Evolutionary conservation across 37 sponge, comb jelly and placozoan genomes (phyloP), one percentile per base, ranked within the genome.

Genomic region (Theonella swinhoei): DNA sequence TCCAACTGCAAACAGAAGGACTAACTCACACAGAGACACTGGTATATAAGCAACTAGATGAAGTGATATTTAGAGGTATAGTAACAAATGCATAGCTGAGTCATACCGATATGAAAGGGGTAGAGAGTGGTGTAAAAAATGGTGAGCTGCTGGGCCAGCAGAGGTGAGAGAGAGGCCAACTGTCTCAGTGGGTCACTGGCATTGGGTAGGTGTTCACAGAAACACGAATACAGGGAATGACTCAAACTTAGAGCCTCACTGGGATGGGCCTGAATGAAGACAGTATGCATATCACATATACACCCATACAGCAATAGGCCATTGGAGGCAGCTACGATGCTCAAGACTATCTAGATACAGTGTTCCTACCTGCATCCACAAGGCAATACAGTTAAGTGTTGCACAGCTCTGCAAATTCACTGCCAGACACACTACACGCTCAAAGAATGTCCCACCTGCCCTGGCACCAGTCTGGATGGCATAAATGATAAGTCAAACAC

Each of bases 351-450:
- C n/a, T n/a, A n/a, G n/a, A n/a, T n/a, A n/a, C n/a, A n/a, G n/a
- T n/a, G n/a, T n/a, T n/a, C n/a, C n/a, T 1, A 93, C 93, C 86
- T 72, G 76, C 90, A 93, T 89, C 93, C 93, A 93, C 42, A 78
- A 33, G 37, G 93, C 80, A 1, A 68, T 65, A 43, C 82, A 85
- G 33, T 73, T 35, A n/a, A 93, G 80, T 19, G 82, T 58, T 2
- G 62, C 3, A 4, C 54, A 30, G 60, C 64, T 81, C 67, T 80
- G 82, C 19, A 61, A 35, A 41, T 83, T 89, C 38, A 89, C 76
- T 1, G 72, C 69, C 28, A 93, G 61, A 9, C 89, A 93, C 11
- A 80, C 40, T 19, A 93, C 75, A 33, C 85, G 85, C 38, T 64
- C 20, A 47, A 93, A 24, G 30, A 91, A 34, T 5, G 71, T 54